Base-by-base conservation (phyloP, 2,113 vertebrate species). In the Todiramphus saurophagus region DNA sequence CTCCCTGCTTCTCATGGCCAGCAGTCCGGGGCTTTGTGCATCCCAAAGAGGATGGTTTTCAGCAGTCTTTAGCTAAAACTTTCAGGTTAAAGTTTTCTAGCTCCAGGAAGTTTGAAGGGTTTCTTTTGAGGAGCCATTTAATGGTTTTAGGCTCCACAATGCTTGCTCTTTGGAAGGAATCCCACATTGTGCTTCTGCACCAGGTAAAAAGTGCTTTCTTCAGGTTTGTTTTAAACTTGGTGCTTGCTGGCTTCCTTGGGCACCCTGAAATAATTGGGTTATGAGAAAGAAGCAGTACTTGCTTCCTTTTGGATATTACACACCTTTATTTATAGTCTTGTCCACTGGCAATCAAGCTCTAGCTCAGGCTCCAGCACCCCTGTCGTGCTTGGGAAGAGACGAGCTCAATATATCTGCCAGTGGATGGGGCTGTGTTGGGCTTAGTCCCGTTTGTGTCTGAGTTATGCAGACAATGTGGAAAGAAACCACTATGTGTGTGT, bases 401-500 rank as follows among this genome's bases (percentile, higher is more conserved):
- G 66, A 66, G 8, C 18, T 74, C 35, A 33, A 11, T 16, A 2
- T 7, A 24, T 37, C 21, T 58, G 24, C 28, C 23, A 58, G 44
- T 16, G 16, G 1, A 27, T 28, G 31, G 14, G 31, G 50, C 31
- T 76, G 16, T 64, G 60, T 12, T 37, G n/a, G 27, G 58, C 3
- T 43, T 37, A 21, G 43, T 24, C 17, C 33, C 50, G 2, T n/a
- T 60, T 60, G 33, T 67, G 56, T n/a, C 46, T 21, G 11, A 44
- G 16, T 41, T 93, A 7, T 19, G n/a, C 25, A 78, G 44, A 21
- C 28, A 1, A 0, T 3, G 16, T 37, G 18, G 46, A 70, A 62
- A 59, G 50, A 94, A 86, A 68, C 13, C 18, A 24, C 3, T 6
- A n/a, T 10, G 3, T 35, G 13, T 46, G 7, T 0, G 0, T 1